Conservation (phyloP, 2,113 vertebrate genomes). For the Dasyprocta punctata region DNA sequence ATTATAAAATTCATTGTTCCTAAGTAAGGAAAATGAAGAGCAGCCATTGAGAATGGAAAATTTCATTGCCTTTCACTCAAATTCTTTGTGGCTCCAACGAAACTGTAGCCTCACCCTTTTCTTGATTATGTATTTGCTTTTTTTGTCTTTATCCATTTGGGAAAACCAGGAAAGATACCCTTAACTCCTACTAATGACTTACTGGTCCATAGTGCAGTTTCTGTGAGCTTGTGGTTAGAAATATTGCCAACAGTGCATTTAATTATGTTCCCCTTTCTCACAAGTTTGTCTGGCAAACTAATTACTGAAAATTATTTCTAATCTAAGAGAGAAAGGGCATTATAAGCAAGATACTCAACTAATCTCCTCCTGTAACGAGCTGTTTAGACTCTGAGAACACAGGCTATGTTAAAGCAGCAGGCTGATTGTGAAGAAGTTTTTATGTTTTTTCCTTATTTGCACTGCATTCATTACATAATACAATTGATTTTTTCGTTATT, state of each 20-base stretch:
- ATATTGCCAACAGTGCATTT: constrained; percentile 5
- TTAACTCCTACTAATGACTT: neutral
- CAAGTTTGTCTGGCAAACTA: constrained; percentile 3
- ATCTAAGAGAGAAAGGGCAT: neutral
- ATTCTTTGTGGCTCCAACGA: neutral
- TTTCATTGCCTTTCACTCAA: constrained; percentile 3
- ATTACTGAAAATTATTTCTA: constrained; percentile 50
- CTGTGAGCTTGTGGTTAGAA: neutral
- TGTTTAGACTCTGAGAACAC: constrained; percentile 31
- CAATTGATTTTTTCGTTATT: constrained; percentile 35
- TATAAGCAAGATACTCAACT: constrained; percentile 36
- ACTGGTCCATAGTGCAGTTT: neutral
- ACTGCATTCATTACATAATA: constrained; percentile 11
- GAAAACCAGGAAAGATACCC: neutral
- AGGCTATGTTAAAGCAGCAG: constrained; percentile 18
- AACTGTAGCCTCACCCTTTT: neutral
- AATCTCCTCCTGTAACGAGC: neutral
- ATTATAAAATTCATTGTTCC: neutral
- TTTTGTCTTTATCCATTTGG: neutral
- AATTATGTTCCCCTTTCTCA: constrained; percentile 47
- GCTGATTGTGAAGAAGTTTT: neutral
- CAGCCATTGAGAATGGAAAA: neutral
- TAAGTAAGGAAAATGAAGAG: constrained; percentile 14
- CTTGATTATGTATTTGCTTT: neutral
- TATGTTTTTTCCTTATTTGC: neutral